Evolutionary conservation across 2,113 vertebrate species (phyloP).

Genomic region (zebrafish (Danio rerio)): DNA sequence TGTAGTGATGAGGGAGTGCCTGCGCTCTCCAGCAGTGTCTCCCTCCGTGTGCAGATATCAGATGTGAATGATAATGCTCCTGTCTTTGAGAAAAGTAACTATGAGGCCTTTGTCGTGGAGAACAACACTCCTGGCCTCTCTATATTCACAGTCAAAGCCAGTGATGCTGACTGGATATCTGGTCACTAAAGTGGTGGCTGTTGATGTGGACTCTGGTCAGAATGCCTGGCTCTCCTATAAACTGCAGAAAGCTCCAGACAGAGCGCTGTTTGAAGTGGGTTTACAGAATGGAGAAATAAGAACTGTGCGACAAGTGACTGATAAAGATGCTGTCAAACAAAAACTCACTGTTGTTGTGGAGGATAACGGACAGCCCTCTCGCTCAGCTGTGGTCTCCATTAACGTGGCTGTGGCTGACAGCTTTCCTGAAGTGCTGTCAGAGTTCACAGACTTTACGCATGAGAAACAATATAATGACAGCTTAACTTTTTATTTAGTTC

Average conservation of each 20-base stretch:
- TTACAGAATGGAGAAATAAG: conserved; percentile 60
- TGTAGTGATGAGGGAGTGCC: conserved; percentile 73
- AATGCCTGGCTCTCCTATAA: conserved; percentile 75
- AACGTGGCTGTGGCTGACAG: conserved; percentile 51
- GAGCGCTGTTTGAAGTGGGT: conserved; percentile 58
- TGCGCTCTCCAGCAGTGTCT: conserved; percentile 70
- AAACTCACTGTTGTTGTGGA: conserved; percentile 60
- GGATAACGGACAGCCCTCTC: conserved; percentile 57
- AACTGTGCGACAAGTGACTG: conserved; percentile 53
- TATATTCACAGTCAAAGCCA: conserved; percentile 70
- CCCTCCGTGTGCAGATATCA: conserved; percentile 73
- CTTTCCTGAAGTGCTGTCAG: conserved; percentile 46
- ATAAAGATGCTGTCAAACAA: conserved; percentile 59
- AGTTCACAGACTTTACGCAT: conserved; percentile 40
- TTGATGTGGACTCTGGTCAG: conserved; percentile 72
- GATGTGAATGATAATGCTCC: conserved; percentile 78
- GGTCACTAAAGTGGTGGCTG: conserved; percentile 75
- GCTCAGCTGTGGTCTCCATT: conserved; percentile 54
- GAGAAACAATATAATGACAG: conserved; percentile 52
- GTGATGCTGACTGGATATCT: conserved; percentile 72
- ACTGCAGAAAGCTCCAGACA: conserved; percentile 57
- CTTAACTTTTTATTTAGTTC: conserved; percentile 60
- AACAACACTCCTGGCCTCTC: conserved; percentile 74
- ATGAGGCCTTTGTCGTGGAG: conserved; percentile 71
- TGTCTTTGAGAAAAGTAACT: conserved; percentile 73